Evolutionary conservation across 2,113 vertebrate species (phyloP), one percentile per base, ranked within the genome.

Genomic region (Labeo rohita): DNA sequence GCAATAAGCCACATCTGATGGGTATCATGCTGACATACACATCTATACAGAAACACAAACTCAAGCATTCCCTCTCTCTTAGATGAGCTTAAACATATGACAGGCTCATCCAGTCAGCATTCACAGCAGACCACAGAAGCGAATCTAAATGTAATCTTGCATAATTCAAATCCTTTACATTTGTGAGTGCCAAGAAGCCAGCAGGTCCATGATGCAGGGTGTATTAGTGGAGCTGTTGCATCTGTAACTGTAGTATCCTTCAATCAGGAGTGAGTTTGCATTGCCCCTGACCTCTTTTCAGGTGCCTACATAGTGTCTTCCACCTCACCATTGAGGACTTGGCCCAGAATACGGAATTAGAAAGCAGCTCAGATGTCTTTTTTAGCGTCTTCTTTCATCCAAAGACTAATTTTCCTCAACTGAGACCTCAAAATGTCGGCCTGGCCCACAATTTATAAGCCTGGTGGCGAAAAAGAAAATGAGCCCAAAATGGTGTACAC

Each of bases 311-410:
- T 54, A 15, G 63, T 43, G 52, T 84, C 50, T 77, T 82, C 66
- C 56, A 43, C 84, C 79, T 65, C 79, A 68, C 59, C 50, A 80
- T 68, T 84, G 86, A 89, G 86, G 54, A 86, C 84, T 21, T 85
- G 88, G 61, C 85, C 84, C 84, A 87, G 73, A 88, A 87, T 87
- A 87, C 63, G 2, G 84, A 90, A 85, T 86, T 82, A 85, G 83
- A 84, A 85, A 80, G 47, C 50, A 63, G 76, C 21, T 54, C 88
- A 85, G 87, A 77, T 73, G 75, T 84, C 82, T 77, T 88, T 80
- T 87, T 75, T 72, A 50, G 78, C 61, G 52, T 80, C 85, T 88
- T 45, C 54, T 83, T 52, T 68, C 54, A 78, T 79, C 85, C 45
- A 66, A 66, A 89, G 80, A 86, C 65, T 73, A 86, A 86, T 89